A percentile compares a stretch with the other conserved stretches of the same genome.
Conservation (phyloP, 64 coral and sea anemone genomes). For the Dendrophyllia cribrosa region DNA sequence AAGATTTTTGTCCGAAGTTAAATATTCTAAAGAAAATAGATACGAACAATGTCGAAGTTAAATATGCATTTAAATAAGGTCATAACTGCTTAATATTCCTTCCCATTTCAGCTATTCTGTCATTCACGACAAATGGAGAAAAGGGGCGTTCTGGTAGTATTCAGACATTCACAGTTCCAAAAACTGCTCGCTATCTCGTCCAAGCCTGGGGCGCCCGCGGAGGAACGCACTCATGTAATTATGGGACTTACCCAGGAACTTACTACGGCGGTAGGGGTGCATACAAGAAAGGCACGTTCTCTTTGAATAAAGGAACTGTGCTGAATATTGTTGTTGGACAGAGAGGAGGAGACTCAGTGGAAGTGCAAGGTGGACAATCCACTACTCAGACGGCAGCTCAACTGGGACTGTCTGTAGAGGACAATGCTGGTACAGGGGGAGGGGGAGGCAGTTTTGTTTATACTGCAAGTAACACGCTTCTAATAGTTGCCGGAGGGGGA, state of each 20-base stretch:
- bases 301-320: background rate
- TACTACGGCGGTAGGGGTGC: conserved; percentile 4
- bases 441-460: conserved; percentile 16
- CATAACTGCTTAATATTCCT: too few relatives aligned
- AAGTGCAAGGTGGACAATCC: conserved; percentile 28
- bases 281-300: background rate
- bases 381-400: conserved; percentile 57
- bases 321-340: conserved; percentile 27
- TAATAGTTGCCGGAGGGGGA: conserved; percentile 17
- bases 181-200: conserved; percentile 20
- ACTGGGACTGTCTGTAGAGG: conserved; percentile 48
- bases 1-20: too few relatives aligned
- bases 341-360: conserved; percentile 51
- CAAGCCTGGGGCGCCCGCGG: background rate
- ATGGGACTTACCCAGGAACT: background rate
- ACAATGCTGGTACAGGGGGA: conserved; percentile 50
- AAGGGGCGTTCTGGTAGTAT: too few relatives aligned
- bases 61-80: too few relatives aligned
- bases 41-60: too few relatives aligned
- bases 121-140: too few relatives aligned
- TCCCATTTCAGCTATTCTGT: too few relatives aligned
- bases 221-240: conserved; percentile 9
- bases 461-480: background rate
- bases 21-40: too few relatives aligned
- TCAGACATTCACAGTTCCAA: background rate